Evolutionary conservation across 2,797 vertebrate genomes (phyloP), one percentile per base, ranked within the genome.

Genomic region (Todus mexicanus): DNA sequence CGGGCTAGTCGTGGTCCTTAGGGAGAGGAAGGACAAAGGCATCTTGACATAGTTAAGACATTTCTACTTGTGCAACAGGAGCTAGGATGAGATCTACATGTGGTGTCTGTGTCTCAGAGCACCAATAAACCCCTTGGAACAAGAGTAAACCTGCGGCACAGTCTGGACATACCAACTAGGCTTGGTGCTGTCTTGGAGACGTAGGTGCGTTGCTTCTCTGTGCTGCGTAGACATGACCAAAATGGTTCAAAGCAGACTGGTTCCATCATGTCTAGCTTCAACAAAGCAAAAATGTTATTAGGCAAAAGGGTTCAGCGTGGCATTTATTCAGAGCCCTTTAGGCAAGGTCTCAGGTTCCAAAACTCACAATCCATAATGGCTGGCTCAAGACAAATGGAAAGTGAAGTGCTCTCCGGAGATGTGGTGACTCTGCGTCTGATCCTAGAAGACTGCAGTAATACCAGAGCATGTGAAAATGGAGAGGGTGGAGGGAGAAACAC

Each of bases 301-400:
- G 87, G 81, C 88, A 72, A 86, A 88, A 91, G 69, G 81, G 81
- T 75, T 93, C 73, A 82, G 84, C 2, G 23, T 88, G 88, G 88
- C 88, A 91, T 60, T 94, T 91, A 85, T 12, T 93, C 88, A 93
- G 65, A 87, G 63, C 65, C 84, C 76, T 72, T 87, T 66, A 91
- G 74, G 79, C 73, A 74, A 80, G 74, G 13, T 66, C 82, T 89
- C 87, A 82, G 84, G 79, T 85, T 90, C 84, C 86, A 92, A 93
- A 90, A 75, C 84, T 85, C 85, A 87, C 87, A 77, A 64, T 77
- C 72, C 79, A 66, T 90, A 74, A 87, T 71, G 76, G 79, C 48
- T 91, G 91, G 64, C 92, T 88, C 80, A 87, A 90, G 87, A 79
- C 90, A 91, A 91, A 92, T 78, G 83, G 88, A 89, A 73, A 92